Percentiles rank a stretch among this genome's conserved stretches.
phyloP scores from a whole-genome alignment of 2,888 invertebrate genomes.

The Frankliniella intonsa region DNA sequence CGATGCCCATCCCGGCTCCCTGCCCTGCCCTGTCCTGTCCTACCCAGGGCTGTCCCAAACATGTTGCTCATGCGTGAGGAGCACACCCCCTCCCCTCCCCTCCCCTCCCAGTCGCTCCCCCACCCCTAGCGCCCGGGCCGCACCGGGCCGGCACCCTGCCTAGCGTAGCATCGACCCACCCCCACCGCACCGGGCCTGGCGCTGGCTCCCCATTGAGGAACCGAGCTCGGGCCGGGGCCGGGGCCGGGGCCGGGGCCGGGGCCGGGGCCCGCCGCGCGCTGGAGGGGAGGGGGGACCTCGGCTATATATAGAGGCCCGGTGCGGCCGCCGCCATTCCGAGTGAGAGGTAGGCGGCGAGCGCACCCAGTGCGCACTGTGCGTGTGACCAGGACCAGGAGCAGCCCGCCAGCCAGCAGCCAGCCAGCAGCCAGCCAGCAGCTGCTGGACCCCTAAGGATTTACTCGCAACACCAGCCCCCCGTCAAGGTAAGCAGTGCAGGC shows the following conservation, averaged over 20 bases:
- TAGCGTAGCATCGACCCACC: conserved; percentile 9
- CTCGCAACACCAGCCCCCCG: too few relatives aligned
- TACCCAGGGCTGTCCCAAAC: too few relatives aligned
- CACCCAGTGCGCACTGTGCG: not conserved
- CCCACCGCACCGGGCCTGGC: not conserved
- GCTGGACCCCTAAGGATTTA: too few relatives aligned
- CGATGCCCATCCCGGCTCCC: not conserved
- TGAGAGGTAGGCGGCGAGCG: conserved; percentile 22
- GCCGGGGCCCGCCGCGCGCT: not conserved
- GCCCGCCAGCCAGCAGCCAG: too few relatives aligned
- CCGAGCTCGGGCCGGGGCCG: not conserved
- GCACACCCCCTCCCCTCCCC: too few relatives aligned
- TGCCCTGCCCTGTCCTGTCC: not conserved
- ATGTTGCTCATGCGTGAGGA: too few relatives aligned
- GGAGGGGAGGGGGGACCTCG: not conserved
- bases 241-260: not conserved
- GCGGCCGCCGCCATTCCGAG: not conserved
- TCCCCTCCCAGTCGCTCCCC: not conserved
- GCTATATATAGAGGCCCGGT: not conserved
- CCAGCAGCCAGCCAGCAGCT: too few relatives aligned
- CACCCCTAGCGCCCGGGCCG: not conserved
- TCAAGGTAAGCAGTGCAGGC: too few relatives aligned
- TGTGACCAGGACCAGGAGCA: too few relatives aligned
- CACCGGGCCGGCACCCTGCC: not conserved
- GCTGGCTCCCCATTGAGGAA: not conserved